Base-by-base conservation (phyloP, 2,113 vertebrate species). In the Aramus guarauna region DNA sequence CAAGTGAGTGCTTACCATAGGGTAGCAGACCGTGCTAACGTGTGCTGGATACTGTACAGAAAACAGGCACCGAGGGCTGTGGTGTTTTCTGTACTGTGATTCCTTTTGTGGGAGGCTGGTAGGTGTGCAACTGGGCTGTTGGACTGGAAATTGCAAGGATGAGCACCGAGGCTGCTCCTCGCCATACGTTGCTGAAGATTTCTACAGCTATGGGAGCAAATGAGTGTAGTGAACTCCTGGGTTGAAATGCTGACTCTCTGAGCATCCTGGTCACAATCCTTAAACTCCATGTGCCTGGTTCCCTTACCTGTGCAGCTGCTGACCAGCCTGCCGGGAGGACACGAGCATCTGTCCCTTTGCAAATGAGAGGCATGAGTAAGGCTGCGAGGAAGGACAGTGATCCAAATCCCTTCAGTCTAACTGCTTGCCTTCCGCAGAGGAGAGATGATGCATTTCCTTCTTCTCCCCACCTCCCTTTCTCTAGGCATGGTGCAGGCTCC, bases 101-200 rank as follows among this genome's bases (percentile, higher is more conserved):
- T 94, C 37, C 36, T n/a, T 94, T 73, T 67, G 63, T 83, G 82
- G 50, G 81, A 76, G 37, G 26, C 71, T 77, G 55, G 41, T 59
- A 85, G 71, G 83, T 1, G 6, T 21, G 60, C 2, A 23, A 53
- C 67, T 34, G 41, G 63, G 50, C 37, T 85, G 55, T 66, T 77
- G 67, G 56, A 67, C 60, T 80, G 56, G 23, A 58, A 88, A 14
- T 55, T 37, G 52, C 18, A 41, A 64, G 45, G 69, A 34, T 59
- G 14, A 94, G 50, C 45, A 50, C 32, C 34, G 72, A 63, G 72
- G 30, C 63, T 96, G n/a, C 73, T 94, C 34, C 30, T 43, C 4
- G 1, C 24, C 9, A 2, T 53, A 10, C 2, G 0, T 36, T 72
- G 22, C 24, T 67, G 59, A 50, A 36, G 34, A 58, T 29, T 86